phyloP scores from a whole-genome alignment of 1,140 invertebrate genomes.

The Brachionus plicatilis region DNA sequence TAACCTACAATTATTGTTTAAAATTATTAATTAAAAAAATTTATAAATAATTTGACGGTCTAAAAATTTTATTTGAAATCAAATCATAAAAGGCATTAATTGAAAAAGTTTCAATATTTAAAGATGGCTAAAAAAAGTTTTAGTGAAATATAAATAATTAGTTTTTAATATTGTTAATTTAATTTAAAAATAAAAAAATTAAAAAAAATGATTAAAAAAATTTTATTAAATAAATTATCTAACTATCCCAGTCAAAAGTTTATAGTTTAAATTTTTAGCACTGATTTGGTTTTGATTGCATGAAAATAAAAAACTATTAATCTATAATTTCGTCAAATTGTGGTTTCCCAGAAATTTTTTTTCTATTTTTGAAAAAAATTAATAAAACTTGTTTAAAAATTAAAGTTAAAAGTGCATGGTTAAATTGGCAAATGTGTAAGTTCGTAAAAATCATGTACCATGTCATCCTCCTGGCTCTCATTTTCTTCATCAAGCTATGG shows the following conservation, averaged over 20 bases:
- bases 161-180: background rate
- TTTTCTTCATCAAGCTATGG: conserved; percentile 38
- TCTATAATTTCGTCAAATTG: background rate
- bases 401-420: background rate
- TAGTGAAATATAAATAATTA: too few relatives aligned
- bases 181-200: background rate
- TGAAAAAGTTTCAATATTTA: too few relatives aligned
- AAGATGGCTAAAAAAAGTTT: too few relatives aligned
- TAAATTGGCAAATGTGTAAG: conserved; percentile 38
- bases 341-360: background rate
- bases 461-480: conserved; percentile 29
- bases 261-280: background rate
- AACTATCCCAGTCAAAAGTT: background rate
- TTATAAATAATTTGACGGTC: too few relatives aligned
- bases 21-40: too few relatives aligned
- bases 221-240: background rate
- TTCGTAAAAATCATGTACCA: conserved; percentile 38
- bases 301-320: background rate
- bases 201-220: background rate
- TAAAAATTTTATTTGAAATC: too few relatives aligned
- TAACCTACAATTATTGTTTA: too few relatives aligned
- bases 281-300: background rate
- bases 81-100: too few relatives aligned
- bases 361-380: background rate
- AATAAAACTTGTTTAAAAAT: background rate